Conservation (phyloP, 2,113 vertebrate genomes). For the Chrysemys picta region DNA sequence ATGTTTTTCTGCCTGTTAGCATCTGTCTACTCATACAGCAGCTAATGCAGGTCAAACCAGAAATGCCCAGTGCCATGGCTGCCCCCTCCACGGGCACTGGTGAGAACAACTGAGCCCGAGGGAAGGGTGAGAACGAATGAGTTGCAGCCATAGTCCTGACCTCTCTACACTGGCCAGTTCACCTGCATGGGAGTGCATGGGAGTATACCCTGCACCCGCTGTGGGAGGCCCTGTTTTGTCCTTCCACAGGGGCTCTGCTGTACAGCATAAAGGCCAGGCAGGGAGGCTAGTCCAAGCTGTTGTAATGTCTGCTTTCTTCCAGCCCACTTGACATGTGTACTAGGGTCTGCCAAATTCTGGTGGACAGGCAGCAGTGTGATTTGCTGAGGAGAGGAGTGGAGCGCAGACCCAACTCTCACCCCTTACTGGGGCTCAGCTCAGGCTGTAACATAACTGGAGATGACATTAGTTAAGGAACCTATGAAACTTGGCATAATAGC, state of each 20-base stretch:
- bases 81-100: accelerated
- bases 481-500: not conserved
- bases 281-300: not conserved
- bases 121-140: not conserved
- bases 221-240: not conserved
- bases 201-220: not conserved
- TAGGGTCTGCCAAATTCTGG: not conserved
- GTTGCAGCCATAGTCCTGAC: not conserved
- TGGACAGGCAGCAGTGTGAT: not conserved
- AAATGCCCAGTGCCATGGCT: accelerated
- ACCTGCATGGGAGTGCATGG: not conserved
- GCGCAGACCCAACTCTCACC: not conserved
- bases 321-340: not conserved
- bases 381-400: not conserved
- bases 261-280: not conserved
- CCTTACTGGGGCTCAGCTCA: not conserved
- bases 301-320: not conserved
- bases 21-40: not conserved
- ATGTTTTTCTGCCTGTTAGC: not conserved
- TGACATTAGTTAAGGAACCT: not conserved
- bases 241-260: not conserved
- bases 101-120: not conserved
- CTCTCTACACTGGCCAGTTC: accelerated
- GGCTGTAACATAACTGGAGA: not conserved
- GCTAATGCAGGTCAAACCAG: not conserved